Base-by-base conservation (phyloP, 1,140 invertebrate species). In the Ptiloglossa arizonensis region DNA sequence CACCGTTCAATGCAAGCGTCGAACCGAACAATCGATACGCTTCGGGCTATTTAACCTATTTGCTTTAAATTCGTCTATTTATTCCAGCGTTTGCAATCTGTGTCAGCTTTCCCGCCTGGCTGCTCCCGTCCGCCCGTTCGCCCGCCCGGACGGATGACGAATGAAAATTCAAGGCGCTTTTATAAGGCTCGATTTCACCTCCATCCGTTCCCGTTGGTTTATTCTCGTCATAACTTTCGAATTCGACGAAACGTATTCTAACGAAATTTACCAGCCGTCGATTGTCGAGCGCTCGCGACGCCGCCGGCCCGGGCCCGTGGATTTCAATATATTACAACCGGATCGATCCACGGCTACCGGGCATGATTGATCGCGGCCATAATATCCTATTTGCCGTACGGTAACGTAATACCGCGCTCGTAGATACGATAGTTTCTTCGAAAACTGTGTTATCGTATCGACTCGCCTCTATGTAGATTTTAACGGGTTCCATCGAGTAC, bases 151-250 rank as follows among this genome's bases (percentile, higher is more conserved):
- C 38, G 19, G 60, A 57, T 76, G 75, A 78, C 66, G 67, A 70
- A 76, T 80, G 67, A 66, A 76, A 80, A 75, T 63, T 74, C 70
- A 74, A 79, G 70, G 60, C 54, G 57, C 15, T 74, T 63, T 59
- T 59, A 29, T 59, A 59, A 59, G 13, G 27, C 32, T 59, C 56
- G 29, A 59, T 59, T n/a, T 35, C 27, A 59, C n/a, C 56, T 59
- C 56, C 15, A 35, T 59, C 13, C 56, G 15, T 29, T n/a, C 27
- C 32, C 27, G 27, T 59, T 32, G 56, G 56, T 59, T 59, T 22
- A 59, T 59, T 29, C 56, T 59, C 24, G n/a, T 29, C 56, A n/a
- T 59, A 59, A 35, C 27, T 32, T 59, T 35, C 27, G 17, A n/a
- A 29, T 11, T n/a, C 56, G 29, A 19, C 11, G 35, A 62, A 62